Evolutionary conservation across 2,113 vertebrate genomes (phyloP).

Genomic region (Podarcis cretensis): DNA sequence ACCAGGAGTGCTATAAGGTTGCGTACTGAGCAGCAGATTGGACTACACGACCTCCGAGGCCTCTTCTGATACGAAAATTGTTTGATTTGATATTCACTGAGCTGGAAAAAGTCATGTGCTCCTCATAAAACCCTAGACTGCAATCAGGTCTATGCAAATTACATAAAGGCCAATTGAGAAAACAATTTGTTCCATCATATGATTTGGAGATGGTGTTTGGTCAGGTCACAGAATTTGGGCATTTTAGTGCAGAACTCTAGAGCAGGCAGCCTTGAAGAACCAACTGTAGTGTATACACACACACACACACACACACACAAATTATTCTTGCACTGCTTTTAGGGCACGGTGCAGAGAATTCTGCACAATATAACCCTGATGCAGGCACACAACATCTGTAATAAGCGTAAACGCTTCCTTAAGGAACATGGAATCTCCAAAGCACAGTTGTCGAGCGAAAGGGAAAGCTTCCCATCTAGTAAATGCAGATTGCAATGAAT

Average conservation of each 20-base stretch:
- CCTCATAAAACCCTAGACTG: not conserved
- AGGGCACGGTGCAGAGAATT: not conserved
- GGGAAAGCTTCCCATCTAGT: slow-evolving; percentile 18
- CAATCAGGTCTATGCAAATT: no score
- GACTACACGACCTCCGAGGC: no score
- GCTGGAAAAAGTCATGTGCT: not conserved
- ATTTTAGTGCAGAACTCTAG: not conserved
- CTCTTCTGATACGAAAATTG: no score
- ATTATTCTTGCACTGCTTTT: not conserved
- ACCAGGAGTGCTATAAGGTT: no score
- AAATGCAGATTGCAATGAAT: slow-evolving; percentile 46
- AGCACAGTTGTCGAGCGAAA: not conserved
- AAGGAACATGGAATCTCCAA: slow-evolving; percentile 7
- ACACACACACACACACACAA: no score
- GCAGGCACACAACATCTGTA: not conserved
- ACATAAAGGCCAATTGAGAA: not conserved
- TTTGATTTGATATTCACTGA: not conserved
- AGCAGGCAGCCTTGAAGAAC: not conserved
- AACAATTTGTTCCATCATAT: not conserved
- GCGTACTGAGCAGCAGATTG: no score
- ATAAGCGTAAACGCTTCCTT: slow-evolving; percentile 24
- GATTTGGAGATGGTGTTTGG: not conserved
- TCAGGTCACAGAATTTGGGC: not conserved
- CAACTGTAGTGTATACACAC: not conserved
- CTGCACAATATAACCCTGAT: not conserved